Percentiles rank a stretch among this genome's conserved stretches.
These are phyloP conservation scores for Meles meles DNA, from an alignment of 2,113 vertebrate genomes.

Conservation along the genomic window DNA sequence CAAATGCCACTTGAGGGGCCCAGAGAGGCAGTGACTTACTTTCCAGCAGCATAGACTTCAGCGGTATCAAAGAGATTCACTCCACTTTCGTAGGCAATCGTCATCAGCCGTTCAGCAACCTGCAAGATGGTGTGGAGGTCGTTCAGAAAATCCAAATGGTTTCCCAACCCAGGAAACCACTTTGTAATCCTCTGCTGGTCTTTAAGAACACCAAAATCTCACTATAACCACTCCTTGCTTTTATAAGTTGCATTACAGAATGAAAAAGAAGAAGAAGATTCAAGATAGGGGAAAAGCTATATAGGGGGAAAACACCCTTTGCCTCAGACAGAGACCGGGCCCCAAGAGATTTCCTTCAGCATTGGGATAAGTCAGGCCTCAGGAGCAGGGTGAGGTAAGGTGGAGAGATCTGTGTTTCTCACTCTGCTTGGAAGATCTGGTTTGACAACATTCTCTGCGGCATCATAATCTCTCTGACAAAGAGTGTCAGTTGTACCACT, in stretches of 20 bases:
- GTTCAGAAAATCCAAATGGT: background rate
- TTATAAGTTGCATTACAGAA: background rate
- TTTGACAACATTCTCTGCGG: background rate
- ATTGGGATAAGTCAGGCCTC: background rate
- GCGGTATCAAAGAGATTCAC: slow-evolving; percentile 98
- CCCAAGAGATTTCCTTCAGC: background rate
- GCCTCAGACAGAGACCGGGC: background rate
- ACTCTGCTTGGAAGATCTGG: background rate
- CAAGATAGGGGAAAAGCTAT: no score
- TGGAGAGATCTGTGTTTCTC: background rate
- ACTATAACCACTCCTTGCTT: background rate
- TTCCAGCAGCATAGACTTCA: slow-evolving; percentile 96
- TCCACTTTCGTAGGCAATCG: slow-evolving; percentile 95
- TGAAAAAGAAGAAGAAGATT: background rate
- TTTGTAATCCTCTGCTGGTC: background rate
- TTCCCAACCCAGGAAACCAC: background rate
- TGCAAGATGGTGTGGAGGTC: slow-evolving; percentile 59
- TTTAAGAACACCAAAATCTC: background rate
- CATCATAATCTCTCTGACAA: background rate
- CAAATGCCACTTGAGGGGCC: background rate
- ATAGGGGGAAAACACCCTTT: fast-evolving
- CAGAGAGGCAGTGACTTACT: slow-evolving; percentile 81
- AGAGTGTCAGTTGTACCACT: background rate
- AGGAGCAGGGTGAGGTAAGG: background rate
- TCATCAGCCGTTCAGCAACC: slow-evolving; percentile 98